Conservation (phyloP, 2,113 vertebrate species). For the Sinosuthora webbiana region DNA sequence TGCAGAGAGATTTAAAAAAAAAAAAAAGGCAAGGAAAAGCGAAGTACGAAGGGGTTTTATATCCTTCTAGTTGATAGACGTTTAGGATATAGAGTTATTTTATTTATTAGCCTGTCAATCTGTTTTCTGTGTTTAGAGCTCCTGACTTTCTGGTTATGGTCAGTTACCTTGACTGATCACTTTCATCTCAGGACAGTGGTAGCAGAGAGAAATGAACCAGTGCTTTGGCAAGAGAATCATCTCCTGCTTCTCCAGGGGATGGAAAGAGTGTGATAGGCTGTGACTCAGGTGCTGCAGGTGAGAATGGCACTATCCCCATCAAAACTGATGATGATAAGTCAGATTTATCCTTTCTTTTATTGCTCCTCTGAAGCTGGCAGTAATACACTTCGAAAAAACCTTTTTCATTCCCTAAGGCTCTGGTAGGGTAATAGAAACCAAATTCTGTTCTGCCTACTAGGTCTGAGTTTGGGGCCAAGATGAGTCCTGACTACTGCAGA, state of each 20-base stretch:
- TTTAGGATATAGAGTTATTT: not conserved
- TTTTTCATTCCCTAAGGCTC: not conserved
- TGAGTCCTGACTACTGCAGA: not conserved
- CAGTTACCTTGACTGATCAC: not conserved
- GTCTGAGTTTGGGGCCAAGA: not conserved
- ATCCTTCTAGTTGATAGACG: not conserved
- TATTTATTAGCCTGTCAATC: not conserved
- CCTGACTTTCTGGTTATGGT: not conserved
- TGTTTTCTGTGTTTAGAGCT: not conserved
- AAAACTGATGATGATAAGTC: not conserved
- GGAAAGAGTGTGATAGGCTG: not conserved
- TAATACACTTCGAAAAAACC: not conserved
- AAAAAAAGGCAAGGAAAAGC: not conserved
- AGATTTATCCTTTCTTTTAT: not conserved
- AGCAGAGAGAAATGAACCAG: not conserved
- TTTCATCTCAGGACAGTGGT: not conserved
- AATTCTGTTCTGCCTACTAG: not conserved
- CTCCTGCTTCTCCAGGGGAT: not conserved
- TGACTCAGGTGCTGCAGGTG: not conserved
- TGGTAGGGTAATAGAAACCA: not conserved
- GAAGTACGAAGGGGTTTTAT: not conserved
- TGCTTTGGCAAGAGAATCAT: not conserved
- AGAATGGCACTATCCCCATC: not conserved
- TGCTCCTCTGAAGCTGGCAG: not conserved
- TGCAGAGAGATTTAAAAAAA: not conserved